Evolutionary conservation across 2,888 invertebrate genomes (phyloP).

Genomic region (Leucoma salicis): DNA sequence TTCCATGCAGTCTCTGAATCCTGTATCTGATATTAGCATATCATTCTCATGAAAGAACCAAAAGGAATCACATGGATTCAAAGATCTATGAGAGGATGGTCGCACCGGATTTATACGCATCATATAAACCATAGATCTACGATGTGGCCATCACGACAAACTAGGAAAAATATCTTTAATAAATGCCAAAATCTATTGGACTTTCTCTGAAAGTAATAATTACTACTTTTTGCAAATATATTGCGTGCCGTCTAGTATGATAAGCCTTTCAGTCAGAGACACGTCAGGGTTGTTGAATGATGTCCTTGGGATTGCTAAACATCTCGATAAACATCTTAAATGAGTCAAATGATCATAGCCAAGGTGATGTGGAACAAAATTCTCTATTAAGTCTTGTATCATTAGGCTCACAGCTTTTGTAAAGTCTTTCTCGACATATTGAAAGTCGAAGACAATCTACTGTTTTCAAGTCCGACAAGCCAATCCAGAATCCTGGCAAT

Average conservation of each 20-base stretch:
- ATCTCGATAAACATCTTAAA: neutral
- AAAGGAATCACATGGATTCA: too few relatives aligned
- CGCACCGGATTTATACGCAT: neutral
- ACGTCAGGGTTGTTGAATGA: too few relatives aligned
- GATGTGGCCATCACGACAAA: conserved; percentile 3
- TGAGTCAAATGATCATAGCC: conserved; percentile 5
- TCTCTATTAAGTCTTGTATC: conserved; percentile 1
- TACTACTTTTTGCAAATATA: neutral
- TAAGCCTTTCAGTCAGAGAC: neutral
- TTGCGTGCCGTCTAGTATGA: neutral
- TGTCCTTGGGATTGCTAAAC: neutral
- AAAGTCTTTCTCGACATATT: conserved; percentile 4
- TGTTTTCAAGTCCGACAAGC: too few relatives aligned
- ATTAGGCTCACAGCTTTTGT: conserved; percentile 1
- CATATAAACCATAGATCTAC: neutral
- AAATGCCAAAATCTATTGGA: neutral
- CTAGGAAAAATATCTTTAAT: neutral
- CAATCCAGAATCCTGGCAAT: too few relatives aligned
- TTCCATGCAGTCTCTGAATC: conserved; percentile 7
- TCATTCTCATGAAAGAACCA: neutral
- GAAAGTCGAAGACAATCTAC: too few relatives aligned
- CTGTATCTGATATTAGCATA: conserved; percentile 3
- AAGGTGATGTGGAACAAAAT: conserved; percentile 5
- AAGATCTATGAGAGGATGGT: neutral
- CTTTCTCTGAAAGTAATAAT: neutral